Percentiles rank a stretch among this genome's conserved stretches.
Evolutionary conservation across 2,113 vertebrate species (phyloP).

Genomic region (Proterorhinus semilunaris): DNA sequence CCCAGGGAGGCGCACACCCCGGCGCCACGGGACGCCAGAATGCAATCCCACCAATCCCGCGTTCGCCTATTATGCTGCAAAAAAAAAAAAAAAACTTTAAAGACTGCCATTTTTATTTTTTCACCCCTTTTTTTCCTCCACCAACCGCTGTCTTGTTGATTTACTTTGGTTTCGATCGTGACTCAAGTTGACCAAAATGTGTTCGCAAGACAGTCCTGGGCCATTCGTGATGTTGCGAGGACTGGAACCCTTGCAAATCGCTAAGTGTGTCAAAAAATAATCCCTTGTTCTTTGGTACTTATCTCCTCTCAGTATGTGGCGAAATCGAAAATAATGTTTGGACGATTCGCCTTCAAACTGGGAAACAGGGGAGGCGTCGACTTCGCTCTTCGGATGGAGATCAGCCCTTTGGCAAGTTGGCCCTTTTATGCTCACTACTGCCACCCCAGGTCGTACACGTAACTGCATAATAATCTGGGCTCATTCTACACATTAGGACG

Average conservation of each 20-base stretch:
- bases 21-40: constrained; percentile 75
- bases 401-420: too few species aligned
- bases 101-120: constrained; percentile 62
- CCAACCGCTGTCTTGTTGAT: constrained; percentile 69
- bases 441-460: too few species aligned
- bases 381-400: too few species aligned
- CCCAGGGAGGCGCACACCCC: constrained; percentile 77
- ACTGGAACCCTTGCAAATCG: background rate
- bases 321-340: background rate
- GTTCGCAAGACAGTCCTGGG: constrained; percentile 40
- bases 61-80: constrained; percentile 71
- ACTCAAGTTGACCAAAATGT: constrained; percentile 74
- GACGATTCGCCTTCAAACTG: background rate
- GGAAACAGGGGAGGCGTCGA: too few species aligned
- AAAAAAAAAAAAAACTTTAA: constrained; percentile 74
- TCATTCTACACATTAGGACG: too few species aligned
- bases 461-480: too few species aligned
- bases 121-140: background rate
- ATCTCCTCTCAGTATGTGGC: background rate
- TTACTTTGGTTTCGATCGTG: constrained; percentile 69
- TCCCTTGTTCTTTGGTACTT: background rate
- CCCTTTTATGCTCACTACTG: too few species aligned
- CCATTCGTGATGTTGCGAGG: constrained; percentile 46
- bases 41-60: constrained; percentile 76
- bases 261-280: background rate